A percentile compares a stretch with the other conserved stretches of the same genome.
These are phyloP conservation scores for Tetropium fuscum DNA, from an alignment of 2,888 invertebrate genomes.

Conservation along the genomic window DNA sequence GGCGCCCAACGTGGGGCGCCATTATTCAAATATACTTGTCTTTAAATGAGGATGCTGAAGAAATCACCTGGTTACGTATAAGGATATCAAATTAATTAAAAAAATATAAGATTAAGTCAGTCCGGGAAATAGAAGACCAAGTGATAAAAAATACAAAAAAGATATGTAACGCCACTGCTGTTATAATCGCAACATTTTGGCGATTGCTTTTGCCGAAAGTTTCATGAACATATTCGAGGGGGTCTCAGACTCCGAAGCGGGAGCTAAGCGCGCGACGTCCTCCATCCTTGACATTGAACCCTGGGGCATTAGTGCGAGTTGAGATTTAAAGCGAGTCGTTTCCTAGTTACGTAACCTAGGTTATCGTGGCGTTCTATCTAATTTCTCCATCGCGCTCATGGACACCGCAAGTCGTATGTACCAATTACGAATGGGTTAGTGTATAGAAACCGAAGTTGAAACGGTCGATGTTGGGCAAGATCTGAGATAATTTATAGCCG, in stretches of 20 bases:
- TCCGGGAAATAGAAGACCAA: neutral
- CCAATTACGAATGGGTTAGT: constrained; percentile 23
- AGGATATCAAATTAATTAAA: no score
- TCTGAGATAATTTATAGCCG: neutral
- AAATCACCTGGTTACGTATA: no score
- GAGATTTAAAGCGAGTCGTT: constrained; percentile 27
- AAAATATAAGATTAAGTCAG: no score
- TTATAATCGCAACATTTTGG: neutral
- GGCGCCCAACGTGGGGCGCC: no score
- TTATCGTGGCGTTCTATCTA: constrained; percentile 28
- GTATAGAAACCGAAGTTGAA: constrained; percentile 6
- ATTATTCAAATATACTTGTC: no score
- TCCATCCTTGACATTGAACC: constrained; percentile 31
- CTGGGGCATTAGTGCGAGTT: constrained; percentile 11
- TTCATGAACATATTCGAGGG: constrained; percentile 8
- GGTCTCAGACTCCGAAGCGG: constrained; percentile 4
- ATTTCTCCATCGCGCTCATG: constrained; percentile 28
- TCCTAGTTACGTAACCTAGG: constrained; percentile 28
- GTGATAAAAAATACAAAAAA: neutral
- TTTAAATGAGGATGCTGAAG: no score
- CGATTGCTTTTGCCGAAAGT: constrained; percentile 26
- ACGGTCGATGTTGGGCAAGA: constrained; percentile 1
- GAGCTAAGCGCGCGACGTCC: constrained; percentile 19
- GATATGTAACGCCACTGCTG: constrained; percentile 13
- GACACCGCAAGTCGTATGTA: constrained; percentile 15